Percentiles rank a stretch among this genome's conserved stretches.
Evolutionary conservation across 2,113 vertebrate species (phyloP).

Genomic region (Eulacestoma nigropectus): DNA sequence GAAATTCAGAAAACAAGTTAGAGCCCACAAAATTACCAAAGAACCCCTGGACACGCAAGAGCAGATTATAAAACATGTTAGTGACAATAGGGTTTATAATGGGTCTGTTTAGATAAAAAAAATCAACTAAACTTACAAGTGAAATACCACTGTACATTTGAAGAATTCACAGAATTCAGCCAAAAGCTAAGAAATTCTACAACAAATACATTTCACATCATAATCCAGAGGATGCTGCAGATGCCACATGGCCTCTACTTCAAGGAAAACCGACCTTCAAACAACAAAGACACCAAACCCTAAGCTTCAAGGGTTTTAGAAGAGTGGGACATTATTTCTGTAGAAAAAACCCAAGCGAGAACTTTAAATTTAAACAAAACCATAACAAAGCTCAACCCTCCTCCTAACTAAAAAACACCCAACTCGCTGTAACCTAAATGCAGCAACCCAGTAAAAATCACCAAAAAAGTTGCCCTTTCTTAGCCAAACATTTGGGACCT

Average conservation of each 20-base stretch:
- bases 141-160: not conserved
- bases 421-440: not conserved
- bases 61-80: not conserved
- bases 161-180: not conserved
- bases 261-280: not conserved
- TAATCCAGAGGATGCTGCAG: not conserved
- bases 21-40: not conserved
- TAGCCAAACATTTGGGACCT: not conserved
- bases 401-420: not conserved
- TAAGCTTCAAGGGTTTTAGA: not conserved
- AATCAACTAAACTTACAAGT: not conserved
- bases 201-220: not conserved
- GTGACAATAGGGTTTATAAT: not conserved
- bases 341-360: not conserved
- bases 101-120: not conserved
- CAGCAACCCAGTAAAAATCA: not conserved
- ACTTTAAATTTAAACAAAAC: not conserved
- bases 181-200: not conserved
- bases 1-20: not conserved
- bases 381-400: not conserved
- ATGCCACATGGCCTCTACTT: rapidly evolving
- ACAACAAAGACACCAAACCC: not conserved
- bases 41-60: not conserved
- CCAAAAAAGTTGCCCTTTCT: not conserved
- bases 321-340: not conserved